Evolutionary conservation across 2,113 vertebrate genomes (phyloP), one percentile per base, ranked within the genome.

Genomic region (Cyprinodon brontotheroides): DNA sequence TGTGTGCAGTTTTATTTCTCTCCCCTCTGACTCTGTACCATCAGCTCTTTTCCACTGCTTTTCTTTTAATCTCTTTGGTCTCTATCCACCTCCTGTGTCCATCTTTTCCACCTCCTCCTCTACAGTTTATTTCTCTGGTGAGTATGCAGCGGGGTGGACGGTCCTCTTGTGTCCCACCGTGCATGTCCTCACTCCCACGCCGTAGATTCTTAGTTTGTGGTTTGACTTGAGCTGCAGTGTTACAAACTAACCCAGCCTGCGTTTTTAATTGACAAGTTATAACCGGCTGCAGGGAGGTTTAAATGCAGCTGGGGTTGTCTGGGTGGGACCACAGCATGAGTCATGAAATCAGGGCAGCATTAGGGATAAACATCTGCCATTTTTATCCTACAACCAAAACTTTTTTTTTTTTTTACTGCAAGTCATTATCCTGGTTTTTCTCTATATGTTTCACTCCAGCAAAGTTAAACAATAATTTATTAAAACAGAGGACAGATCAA

Each of bases 41-140:
- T 48, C 70, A 68, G 72, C 69, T 84, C 60, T 83, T 87, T 86
- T 81, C 79, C 61, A 74, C 50, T 80, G 57, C 60, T 83, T 87
- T 90, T 68, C 71, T 79, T 75, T 84, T 85, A 90, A 88, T 83
- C 70, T 68, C 76, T 80, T 76, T 79, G 67, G 68, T 84, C 76
- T 89, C 66, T 74, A 76, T 79, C 40, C 13, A 68, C 64, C 59
- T 71, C 69, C 17, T 61, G 59, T 83, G 63, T 79, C 81, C 79
- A 67, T 65, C 75, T 74, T 79, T 74, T 80, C 63, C 77, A 91
- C 94, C 92, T 94, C 92, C 92, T 96, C 92, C 92, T 96, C 92
- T 88, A 83, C 97, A 99, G 98, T 99, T 99, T 96, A 96, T 99
- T 95, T 97, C 94, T 92, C 90, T 96, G 97, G 98, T 99, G 94